These are phyloP conservation scores for Leucopternis melanops DNA, from an alignment of 2,113 vertebrate species.

Conservation along the genomic window DNA sequence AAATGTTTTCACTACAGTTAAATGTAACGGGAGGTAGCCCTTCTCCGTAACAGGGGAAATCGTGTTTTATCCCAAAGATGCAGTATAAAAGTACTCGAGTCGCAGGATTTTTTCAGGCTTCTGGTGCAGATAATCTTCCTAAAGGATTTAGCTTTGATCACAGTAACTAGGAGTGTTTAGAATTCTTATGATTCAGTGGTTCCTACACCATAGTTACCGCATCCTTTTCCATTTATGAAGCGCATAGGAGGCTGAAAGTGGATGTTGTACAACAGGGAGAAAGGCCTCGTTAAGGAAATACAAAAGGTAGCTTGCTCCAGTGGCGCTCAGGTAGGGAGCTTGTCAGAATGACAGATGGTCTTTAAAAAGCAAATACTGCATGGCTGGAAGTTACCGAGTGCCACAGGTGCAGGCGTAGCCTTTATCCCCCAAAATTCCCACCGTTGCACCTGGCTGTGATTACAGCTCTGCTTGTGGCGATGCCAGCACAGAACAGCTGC, in stretches of 20 bases:
- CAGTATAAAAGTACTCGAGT: constrained; percentile 43
- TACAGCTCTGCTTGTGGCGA: background rate
- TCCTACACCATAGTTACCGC: constrained; percentile 25
- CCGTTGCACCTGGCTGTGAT: constrained; percentile 23
- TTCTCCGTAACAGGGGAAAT: background rate
- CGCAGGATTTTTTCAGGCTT: constrained; percentile 67
- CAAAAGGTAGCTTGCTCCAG: background rate
- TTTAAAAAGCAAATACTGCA: background rate
- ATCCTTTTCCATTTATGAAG: background rate
- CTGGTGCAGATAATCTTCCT: constrained; percentile 76
- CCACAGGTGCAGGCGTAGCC: constrained; percentile 26
- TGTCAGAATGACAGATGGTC: constrained; percentile 40
- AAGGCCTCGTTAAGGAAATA: background rate
- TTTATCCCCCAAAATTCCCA: background rate
- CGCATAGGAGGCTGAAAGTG: background rate
- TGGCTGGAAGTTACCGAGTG: background rate
- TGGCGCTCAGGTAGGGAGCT: background rate
- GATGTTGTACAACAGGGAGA: background rate
- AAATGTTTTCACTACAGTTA: background rate
- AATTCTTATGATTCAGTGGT: constrained; percentile 55
- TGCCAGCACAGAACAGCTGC: background rate
- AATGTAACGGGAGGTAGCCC: background rate
- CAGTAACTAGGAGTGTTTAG: constrained; percentile 44
- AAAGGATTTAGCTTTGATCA: constrained; percentile 77
- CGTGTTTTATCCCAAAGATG: constrained; percentile 15